These are phyloP conservation scores for Tylochromis polylepis DNA, from an alignment of 2,113 vertebrate genomes.

Conservation along the genomic window DNA sequence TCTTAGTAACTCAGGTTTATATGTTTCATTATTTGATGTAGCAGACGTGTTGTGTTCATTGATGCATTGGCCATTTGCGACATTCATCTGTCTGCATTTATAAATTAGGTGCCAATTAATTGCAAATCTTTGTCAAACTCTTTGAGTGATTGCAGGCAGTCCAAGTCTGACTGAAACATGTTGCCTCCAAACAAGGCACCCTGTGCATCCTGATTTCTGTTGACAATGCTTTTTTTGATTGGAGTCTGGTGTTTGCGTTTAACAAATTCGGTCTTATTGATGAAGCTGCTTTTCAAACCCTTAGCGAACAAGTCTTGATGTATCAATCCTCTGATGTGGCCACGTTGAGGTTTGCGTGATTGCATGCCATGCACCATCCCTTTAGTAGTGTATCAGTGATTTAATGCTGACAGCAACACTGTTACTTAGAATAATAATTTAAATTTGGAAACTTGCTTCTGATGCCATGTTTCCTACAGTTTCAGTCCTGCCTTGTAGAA, in stretches of 20 bases:
- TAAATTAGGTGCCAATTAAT: not conserved
- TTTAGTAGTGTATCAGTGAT: not conserved
- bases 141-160: not conserved
- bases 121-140: not conserved
- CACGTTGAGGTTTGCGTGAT: not conserved
- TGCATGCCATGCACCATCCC: not conserved
- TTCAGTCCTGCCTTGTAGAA: not conserved
- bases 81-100: not conserved
- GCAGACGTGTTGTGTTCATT: not conserved
- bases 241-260: not conserved
- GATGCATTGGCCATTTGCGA: not conserved
- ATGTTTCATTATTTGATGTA: not conserved
- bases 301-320: not conserved
- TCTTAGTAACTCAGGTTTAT: not conserved
- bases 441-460: not conserved
- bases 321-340: not conserved
- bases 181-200: not conserved
- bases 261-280: not conserved
- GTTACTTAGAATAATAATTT: not conserved
- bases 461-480: rapidly evolving
- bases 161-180: not conserved
- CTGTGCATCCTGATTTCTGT: not conserved
- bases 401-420: not conserved
- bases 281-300: not conserved
- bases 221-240: not conserved